Percentiles rank a stretch among this genome's conserved stretches.
Evolutionary conservation across 2,797 vertebrate species (phyloP).

Genomic region (Oreochromis grahami): DNA sequence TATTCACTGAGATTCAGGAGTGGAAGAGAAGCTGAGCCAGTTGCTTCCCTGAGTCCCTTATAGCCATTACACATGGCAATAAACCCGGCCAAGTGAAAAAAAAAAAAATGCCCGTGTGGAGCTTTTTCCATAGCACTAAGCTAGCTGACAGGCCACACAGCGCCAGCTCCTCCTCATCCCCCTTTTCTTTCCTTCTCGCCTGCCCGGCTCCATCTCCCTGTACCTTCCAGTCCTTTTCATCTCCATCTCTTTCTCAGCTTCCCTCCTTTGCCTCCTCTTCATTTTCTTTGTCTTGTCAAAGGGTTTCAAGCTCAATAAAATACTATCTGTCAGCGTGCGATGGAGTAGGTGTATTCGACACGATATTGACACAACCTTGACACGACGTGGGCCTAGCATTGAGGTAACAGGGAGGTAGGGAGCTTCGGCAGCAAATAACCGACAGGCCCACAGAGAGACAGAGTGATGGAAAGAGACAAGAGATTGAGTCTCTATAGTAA

Average conservation of each 20-base stretch:
- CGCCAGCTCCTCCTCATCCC: constrained; percentile 17
- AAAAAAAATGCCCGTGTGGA: not conserved
- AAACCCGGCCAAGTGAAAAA: constrained; percentile 38
- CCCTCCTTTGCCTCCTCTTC: constrained; percentile 14
- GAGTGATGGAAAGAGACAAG: constrained; percentile 20
- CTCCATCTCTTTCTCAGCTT: constrained; percentile 8
- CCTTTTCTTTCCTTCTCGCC: not conserved
- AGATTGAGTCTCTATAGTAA: constrained; percentile 46
- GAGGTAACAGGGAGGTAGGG: constrained; percentile 34
- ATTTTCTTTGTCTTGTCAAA: constrained; percentile 45
- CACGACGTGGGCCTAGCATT: constrained; percentile 43
- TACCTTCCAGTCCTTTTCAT: constrained; percentile 29
- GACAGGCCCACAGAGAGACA: constrained; percentile 21
- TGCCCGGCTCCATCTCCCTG: constrained; percentile 1
- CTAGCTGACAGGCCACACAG: constrained; percentile 24
- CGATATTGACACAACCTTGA: constrained; percentile 58
- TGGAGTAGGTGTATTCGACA: constrained; percentile 42
- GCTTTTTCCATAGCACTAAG: constrained; percentile 33
- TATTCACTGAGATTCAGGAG: constrained; percentile 38
- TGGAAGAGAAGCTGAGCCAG: constrained; percentile 42
- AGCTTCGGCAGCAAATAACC: constrained; percentile 33
- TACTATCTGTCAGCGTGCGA: constrained; percentile 27
- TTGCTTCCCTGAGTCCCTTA: constrained; percentile 28
- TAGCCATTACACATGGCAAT: constrained; percentile 35
- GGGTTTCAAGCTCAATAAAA: constrained; percentile 46